Base-by-base conservation (phyloP, 2,888 invertebrate species). In the Eupithecia exiguata region DNA sequence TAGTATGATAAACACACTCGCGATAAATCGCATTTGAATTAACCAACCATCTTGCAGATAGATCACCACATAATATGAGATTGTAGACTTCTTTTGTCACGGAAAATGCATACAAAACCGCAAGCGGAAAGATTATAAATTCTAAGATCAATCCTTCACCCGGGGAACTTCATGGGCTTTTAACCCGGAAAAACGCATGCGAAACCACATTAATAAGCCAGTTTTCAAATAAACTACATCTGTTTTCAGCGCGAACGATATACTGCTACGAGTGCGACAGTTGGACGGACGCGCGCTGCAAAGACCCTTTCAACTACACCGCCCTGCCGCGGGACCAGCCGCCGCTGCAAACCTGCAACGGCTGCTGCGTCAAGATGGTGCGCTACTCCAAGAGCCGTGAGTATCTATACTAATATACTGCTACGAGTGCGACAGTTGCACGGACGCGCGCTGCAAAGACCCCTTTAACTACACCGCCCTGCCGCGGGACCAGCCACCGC, bases 361-460 rank as follows among this genome's bases (percentile, higher is more conserved):
- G 98, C 53, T 98, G 98, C 93, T 98, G 98, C 92, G 98, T 98
- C 76, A 98, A 98, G 95, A 98, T 98, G 97, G 98, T 98, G 86
- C 96, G 98, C 80, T 97, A 98, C 90, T 97, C 97, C 75, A 97
- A 97, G 94, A 97, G 97, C 91, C 96, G 98, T 98, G 89, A 97
- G 97, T 96, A 78, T 84, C 25, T 30, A 30, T 61, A 21, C 58
- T 58, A 10, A 25, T 58, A 25, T 58, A 97, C 92, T 98, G 98
- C 92, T 98, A 98, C 93, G 98, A 98, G 92, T 98, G 98, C 88
- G 98, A 98, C 93, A 98, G 98, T 83, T 98, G 98, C 97, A 97
- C 97, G 77, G 98, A 98, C 93, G 95, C 96, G 35, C 95, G 98
- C 80, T 98, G 98, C 89, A 97, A 49, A 49, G 98, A 98, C 90